Evolutionary conservation across 2,113 vertebrate species (phyloP), one percentile per base, ranked within the genome.

Genomic region (Larimichthys polyactis): DNA sequence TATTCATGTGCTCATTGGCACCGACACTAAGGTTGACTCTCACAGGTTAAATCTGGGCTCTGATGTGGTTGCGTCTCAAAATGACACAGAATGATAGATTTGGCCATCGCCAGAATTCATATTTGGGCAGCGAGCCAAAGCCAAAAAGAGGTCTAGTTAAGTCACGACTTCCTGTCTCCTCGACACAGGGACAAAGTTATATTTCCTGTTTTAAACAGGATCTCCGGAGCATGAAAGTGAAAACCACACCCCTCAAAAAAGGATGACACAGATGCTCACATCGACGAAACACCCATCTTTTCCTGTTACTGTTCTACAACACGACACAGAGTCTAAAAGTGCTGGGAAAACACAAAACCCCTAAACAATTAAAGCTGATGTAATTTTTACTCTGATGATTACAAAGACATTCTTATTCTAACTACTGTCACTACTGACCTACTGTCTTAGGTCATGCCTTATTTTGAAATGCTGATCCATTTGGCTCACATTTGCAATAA

Each of bases 141-240:
- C 12, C 4, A 54, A 75, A 68, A 73, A 52, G 52, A 48, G 51
- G 29, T 36, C 73, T 20, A 44, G 51, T 59, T 20, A 71, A 88
- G 79, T 71, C 78, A 70, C 32, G 64, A 67, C 82, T 87, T 90
- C 90, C 83, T 77, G 82, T 76, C 58, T 49, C 82, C 52, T 14
- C 32, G 63, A 60, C 55, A 64, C 36, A 74, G 27, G 20, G 44
- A 81, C 83, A 85, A 51, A 82, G 59, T 57, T 72, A 46, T 63
- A 81, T 71, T 91, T 92, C 88, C 93, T 91, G 89, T 90, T 91
- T 91, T 90, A 66, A 79, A 72, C 60, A 52, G 58, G 36, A 81
- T 43, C 74, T 83, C 64, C 48, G 62, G 82, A 81, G 81, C 82
- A 91, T 86, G 88, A 46, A 54, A 59, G 77, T 71, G 70, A 71